Conservation (phyloP, 1,140 invertebrate species). For the Rhizoglyphus robini region DNA sequence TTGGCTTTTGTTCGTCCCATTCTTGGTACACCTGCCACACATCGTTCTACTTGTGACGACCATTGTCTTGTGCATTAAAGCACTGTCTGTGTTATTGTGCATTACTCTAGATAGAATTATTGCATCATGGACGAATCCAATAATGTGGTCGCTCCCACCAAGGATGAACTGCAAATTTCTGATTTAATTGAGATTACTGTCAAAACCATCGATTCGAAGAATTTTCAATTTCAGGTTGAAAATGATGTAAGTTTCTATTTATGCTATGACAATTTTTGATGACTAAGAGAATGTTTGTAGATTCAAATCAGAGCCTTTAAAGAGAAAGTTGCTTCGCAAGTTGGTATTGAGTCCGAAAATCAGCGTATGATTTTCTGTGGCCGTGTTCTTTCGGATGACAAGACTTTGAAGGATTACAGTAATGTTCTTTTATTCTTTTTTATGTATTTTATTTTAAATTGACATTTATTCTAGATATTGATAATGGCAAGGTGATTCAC, state of each 20-base stretch:
- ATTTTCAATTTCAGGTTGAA: conserved; percentile 65
- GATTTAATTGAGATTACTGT: conserved; percentile 67
- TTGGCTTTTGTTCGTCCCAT: no score
- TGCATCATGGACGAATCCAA: neutral
- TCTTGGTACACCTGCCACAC: no score
- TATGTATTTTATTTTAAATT: conserved; percentile 10
- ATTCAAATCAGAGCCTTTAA: conserved; percentile 74
- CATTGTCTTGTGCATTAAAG: no score
- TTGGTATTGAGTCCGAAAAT: conserved; percentile 55
- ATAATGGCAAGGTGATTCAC: conserved; percentile 75
- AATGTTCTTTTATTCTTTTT: conserved; percentile 29
- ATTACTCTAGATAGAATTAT: no score
- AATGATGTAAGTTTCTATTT: conserved; percentile 59
- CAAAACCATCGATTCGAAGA: conserved; percentile 82
- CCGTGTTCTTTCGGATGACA: conserved; percentile 76
- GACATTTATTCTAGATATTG: neutral
- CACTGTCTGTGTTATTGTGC: no score
- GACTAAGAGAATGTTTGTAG: conserved; percentile 39
- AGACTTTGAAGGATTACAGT: conserved; percentile 73
- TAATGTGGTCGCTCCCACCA: neutral
- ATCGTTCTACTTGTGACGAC: no score
- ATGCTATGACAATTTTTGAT: conserved; percentile 10
- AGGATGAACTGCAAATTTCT: conserved; percentile 25
- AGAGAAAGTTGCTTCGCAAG: conserved; percentile 53
- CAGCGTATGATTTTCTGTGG: conserved; percentile 86